A percentile compares a stretch with the other conserved stretches of the same genome.
Conservation (phyloP, 2,113 vertebrate genomes). For the Gavialis gangeticus region DNA sequence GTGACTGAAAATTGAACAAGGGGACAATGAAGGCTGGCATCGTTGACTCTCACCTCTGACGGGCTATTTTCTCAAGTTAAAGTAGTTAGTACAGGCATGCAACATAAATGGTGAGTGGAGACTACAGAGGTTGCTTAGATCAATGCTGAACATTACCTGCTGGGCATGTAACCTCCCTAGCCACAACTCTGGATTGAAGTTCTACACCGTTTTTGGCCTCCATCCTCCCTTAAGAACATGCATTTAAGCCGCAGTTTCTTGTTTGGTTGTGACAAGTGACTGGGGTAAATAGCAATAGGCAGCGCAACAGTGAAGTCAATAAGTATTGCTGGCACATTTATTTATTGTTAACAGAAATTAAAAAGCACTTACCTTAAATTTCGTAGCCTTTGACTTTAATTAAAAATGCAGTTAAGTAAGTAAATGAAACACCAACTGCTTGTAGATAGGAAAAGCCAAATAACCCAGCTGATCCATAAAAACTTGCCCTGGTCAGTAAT, state of each 20-base stretch:
- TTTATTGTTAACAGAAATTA: neutral
- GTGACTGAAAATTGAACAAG: neutral
- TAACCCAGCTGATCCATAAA: conserved; percentile 19
- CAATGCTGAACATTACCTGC: neutral
- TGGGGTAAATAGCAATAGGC: neutral
- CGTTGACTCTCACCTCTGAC: neutral
- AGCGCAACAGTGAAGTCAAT: neutral
- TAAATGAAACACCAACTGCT: conserved; percentile 45
- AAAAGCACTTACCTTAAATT: neutral
- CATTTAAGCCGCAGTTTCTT: neutral
- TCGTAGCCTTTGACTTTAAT: neutral
- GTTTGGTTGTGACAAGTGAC: neutral
- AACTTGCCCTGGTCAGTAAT: neutral
- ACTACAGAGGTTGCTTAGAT: neutral
- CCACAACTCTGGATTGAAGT: neutral
- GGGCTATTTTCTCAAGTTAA: neutral
- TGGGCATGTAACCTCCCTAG: neutral
- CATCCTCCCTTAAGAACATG: neutral
- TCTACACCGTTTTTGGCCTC: neutral
- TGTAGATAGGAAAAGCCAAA: conserved; percentile 7
- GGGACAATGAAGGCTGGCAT: neutral
- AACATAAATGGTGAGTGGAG: neutral
- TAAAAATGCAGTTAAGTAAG: neutral
- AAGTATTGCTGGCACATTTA: neutral
- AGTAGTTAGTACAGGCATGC: neutral